Percentiles rank a stretch among this genome's conserved stretches.
phyloP scores from a whole-genome alignment of 2,113 vertebrate species.

The Leucopternis melanops region DNA sequence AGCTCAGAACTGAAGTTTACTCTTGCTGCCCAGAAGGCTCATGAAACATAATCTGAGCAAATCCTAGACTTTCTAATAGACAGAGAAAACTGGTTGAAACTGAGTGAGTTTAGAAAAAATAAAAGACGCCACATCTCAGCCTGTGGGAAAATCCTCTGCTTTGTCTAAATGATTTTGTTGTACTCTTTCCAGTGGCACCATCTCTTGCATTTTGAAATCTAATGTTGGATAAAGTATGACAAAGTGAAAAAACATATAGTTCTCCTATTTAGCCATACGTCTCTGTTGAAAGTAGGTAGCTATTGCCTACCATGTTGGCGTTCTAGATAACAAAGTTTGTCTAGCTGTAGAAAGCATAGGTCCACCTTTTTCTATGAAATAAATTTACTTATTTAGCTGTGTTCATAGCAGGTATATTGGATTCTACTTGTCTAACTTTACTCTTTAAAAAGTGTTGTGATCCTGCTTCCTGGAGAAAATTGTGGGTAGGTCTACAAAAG shows the following conservation, averaged over 20 bases:
- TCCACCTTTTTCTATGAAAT: not conserved
- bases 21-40: not conserved
- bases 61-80: not conserved
- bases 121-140: not conserved
- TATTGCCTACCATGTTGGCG: not conserved
- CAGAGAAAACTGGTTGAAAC: not conserved
- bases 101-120: not conserved
- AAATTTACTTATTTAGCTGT: not conserved
- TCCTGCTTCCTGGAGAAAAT: not conserved
- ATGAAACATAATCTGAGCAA: not conserved
- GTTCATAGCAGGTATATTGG: not conserved
- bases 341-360: not conserved
- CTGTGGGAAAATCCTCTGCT: not conserved
- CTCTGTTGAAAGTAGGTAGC: not conserved
- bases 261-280: not conserved
- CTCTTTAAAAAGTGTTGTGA: conserved; percentile 8
- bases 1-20: not conserved
- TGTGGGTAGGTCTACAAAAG: conserved; percentile 27
- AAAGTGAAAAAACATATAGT: not conserved
- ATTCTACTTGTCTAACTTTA: not conserved
- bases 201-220: not conserved
- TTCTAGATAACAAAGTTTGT: not conserved
- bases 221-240: not conserved
- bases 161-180: not conserved
- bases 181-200: not conserved